phyloP scores from a whole-genome alignment of 2,113 vertebrate species.

The Camelus bactrianus region DNA sequence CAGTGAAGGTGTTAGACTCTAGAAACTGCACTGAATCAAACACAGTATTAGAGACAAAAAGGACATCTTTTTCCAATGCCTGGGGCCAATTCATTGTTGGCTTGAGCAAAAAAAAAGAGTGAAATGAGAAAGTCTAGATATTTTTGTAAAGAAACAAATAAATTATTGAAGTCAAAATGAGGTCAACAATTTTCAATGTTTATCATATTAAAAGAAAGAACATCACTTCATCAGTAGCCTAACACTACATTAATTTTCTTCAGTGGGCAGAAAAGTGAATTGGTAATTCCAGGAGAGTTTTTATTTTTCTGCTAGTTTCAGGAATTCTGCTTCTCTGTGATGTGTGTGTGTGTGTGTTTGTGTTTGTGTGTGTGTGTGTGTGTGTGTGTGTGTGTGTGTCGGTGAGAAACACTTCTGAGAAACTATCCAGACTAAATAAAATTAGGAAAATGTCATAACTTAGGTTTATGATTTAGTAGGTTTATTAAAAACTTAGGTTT shows the following conservation, averaged over 20 bases:
- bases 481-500: too few relatives aligned
- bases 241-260: conserved; percentile 42
- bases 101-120: conserved; percentile 22
- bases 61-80: conserved; percentile 5
- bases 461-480: not conserved
- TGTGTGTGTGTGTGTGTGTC: not conserved
- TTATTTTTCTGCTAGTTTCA: conserved; percentile 43
- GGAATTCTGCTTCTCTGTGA: conserved; percentile 50
- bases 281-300: conserved; percentile 20
- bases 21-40: conserved; percentile 61
- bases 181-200: conserved; percentile 56
- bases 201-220: conserved; percentile 56
- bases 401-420: conserved; percentile 6
- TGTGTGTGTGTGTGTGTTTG: not conserved
- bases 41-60: not conserved
- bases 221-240: conserved; percentile 27
- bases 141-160: conserved; percentile 58
- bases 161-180: conserved; percentile 48
- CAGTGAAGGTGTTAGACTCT: not conserved
- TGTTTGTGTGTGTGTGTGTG: not conserved
- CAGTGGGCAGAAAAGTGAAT: conserved; percentile 29
- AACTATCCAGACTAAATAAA: conserved; percentile 37
- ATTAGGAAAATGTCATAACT: not conserved
- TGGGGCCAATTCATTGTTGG: conserved; percentile 29
- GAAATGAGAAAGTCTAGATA: conserved; percentile 35